Percentiles rank a stretch among this genome's conserved stretches.
Conservation (phyloP, 1,140 invertebrate genomes). For the Whitmania pigra region DNA sequence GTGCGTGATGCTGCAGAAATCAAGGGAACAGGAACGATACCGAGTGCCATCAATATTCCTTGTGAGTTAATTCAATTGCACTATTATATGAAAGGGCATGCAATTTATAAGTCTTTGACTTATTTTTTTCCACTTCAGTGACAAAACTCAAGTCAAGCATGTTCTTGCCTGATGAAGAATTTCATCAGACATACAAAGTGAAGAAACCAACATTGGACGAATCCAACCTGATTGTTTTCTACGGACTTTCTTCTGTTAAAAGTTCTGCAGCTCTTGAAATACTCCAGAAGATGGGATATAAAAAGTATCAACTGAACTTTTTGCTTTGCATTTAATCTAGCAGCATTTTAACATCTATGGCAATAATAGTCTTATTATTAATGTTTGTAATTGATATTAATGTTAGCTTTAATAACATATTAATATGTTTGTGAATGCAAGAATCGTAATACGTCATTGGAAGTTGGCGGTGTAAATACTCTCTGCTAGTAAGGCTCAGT, state of each 20-base stretch:
- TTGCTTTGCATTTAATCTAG: too few relatives aligned
- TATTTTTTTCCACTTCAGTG: neutral
- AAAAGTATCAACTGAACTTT: neutral
- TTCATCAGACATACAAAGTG: neutral
- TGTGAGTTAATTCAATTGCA: neutral
- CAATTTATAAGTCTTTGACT: neutral
- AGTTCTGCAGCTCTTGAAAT: conserved; percentile 3
- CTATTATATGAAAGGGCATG: neutral
- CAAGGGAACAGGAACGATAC: neutral
- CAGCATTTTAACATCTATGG: too few relatives aligned
- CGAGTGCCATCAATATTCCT: conserved; percentile 1
- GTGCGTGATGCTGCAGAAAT: neutral
- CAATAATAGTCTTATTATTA: too few relatives aligned
- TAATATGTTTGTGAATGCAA: too few relatives aligned
- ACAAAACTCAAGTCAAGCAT: conserved; percentile 1
- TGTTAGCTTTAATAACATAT: too few relatives aligned
- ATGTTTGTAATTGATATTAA: too few relatives aligned
- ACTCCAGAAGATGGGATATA: neutral
- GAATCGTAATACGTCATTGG: too few relatives aligned
- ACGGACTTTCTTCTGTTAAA: conserved; percentile 8
- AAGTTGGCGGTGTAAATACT: too few relatives aligned
- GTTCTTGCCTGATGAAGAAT: neutral
- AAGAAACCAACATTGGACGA: neutral
- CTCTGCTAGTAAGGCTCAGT: too few relatives aligned
- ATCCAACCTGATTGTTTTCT: conserved; percentile 2